A percentile compares a stretch with the other conserved stretches of the same genome.
These are phyloP conservation scores for Prorops nasuta DNA, from an alignment of 1,140 invertebrate genomes.

Conservation along the genomic window DNA sequence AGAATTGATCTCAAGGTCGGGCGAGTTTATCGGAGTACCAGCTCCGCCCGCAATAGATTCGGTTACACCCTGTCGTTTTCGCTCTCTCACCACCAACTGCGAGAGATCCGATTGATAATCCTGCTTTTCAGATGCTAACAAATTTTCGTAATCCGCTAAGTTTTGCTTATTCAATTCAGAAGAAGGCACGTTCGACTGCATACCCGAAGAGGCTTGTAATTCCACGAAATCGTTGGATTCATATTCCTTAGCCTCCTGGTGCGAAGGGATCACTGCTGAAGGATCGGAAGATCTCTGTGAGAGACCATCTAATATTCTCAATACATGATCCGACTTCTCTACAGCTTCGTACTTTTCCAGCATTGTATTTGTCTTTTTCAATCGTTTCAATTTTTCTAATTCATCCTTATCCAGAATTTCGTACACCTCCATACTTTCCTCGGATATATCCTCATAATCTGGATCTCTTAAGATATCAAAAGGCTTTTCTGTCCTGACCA, in stretches of 20 bases:
- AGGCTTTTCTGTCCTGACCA: conserved; percentile 4
- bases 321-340: conserved; percentile 38
- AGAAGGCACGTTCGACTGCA: too few relatives aligned
- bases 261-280: too few relatives aligned
- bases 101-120: too few relatives aligned
- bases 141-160: too few relatives aligned
- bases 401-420: conserved; percentile 48
- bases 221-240: too few relatives aligned
- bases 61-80: conserved; percentile 28
- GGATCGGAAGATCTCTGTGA: too few relatives aligned
- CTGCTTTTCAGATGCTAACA: too few relatives aligned
- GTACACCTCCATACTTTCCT: conserved; percentile 51
- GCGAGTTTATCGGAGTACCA: conserved; percentile 43
- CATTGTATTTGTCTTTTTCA: conserved; percentile 25
- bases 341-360: conserved; percentile 37
- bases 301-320: conserved; percentile 42
- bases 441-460: conserved; percentile 54
- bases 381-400: conserved; percentile 11
- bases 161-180: too few relatives aligned
- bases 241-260: too few relatives aligned
- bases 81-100: too few relatives aligned
- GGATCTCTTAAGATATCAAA: conserved; percentile 43
- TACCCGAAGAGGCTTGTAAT: too few relatives aligned
- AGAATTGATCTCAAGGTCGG: conserved; percentile 48
- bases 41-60: conserved; percentile 41